A percentile compares a stretch with the other conserved stretches of the same genome.
Evolutionary conservation across 2,113 vertebrate species (phyloP).

Genomic region (Isichthys henryi): DNA sequence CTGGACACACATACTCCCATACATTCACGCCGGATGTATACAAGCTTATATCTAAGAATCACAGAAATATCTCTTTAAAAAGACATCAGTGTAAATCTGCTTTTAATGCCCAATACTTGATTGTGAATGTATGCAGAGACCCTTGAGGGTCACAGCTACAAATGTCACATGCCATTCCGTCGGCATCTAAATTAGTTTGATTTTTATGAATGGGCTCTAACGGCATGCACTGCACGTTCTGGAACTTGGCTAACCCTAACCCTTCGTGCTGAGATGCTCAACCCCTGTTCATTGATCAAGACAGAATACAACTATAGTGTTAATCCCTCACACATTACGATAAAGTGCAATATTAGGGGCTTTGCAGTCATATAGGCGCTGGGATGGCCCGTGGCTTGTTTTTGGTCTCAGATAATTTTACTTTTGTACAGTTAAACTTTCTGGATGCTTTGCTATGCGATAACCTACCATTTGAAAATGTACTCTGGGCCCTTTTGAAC

Average conservation of each 20-base stretch:
- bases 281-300: background rate
- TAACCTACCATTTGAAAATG: background rate
- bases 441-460: background rate
- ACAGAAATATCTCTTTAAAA: background rate
- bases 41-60: background rate
- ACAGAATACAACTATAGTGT: background rate
- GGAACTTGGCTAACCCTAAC: background rate
- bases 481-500: background rate
- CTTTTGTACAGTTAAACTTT: background rate
- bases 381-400: background rate
- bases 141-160: background rate
- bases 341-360: background rate
- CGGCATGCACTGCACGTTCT: background rate
- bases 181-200: slow-evolving; percentile 8
- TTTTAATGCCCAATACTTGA: background rate
- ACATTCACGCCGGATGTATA: background rate
- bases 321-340: background rate
- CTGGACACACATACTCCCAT: background rate
- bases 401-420: background rate
- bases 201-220: background rate
- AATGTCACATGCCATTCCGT: background rate
- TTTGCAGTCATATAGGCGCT: background rate
- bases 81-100: background rate
- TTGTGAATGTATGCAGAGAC: background rate
- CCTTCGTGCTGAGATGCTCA: background rate